Evolutionary conservation across 2,113 vertebrate species (phyloP).

Genomic region (Mus musculus): DNA sequence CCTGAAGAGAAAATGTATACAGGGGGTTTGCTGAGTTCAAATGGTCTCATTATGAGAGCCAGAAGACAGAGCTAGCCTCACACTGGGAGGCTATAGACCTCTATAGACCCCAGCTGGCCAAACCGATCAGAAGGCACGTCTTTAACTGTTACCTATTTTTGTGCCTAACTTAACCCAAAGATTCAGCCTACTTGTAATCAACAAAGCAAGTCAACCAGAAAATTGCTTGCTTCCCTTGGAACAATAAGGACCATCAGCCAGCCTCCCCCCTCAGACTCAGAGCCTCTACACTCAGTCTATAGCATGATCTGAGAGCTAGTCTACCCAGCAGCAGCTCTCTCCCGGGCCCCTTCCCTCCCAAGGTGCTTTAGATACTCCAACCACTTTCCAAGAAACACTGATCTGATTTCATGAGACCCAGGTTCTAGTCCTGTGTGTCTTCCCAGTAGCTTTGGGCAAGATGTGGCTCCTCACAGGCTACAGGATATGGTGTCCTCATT

Average conservation of each 20-base stretch:
- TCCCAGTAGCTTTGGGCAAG: background rate
- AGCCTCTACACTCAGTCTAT: background rate
- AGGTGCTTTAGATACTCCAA: background rate
- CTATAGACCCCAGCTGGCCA: background rate
- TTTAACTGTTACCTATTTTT: constrained; percentile 56
- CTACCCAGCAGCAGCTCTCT: background rate
- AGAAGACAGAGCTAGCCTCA: background rate
- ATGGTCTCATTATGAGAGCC: background rate
- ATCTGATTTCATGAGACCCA: background rate
- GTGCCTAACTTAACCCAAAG: constrained; percentile 64
- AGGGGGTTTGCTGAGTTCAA: background rate
- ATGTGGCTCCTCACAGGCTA: background rate
- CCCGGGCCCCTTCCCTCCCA: background rate
- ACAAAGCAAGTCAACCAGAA: constrained; percentile 62
- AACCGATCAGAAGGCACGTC: background rate
- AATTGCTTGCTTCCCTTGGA: constrained; percentile 46
- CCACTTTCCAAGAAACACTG: background rate
- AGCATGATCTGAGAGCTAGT: background rate
- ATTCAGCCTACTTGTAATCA: constrained; percentile 47
- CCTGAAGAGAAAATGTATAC: background rate
- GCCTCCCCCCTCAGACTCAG: background rate
- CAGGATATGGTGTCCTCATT: background rate
- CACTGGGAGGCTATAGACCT: no score
- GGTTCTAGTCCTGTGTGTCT: background rate
- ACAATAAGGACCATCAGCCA: background rate